Evolutionary conservation across 1,140 invertebrate species (phyloP).

Genomic region (Protaetia brevitarsis): DNA sequence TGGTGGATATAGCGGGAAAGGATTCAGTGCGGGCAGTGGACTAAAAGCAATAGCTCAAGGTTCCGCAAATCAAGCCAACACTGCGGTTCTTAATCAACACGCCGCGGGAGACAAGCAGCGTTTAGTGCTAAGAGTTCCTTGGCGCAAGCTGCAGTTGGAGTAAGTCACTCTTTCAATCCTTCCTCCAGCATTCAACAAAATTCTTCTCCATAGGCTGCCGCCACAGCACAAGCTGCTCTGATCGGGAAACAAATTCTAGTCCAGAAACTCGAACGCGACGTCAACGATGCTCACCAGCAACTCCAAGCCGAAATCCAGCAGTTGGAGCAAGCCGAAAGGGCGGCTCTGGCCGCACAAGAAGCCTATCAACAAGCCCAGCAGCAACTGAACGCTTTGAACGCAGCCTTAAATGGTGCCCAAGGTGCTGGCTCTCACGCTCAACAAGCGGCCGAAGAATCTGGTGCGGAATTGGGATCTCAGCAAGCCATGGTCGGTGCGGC

Average conservation of each 20-base stretch:
- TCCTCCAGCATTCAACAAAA: not conserved
- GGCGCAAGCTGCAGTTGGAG: slow-evolving; percentile 18
- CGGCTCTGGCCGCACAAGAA: slow-evolving; percentile 54
- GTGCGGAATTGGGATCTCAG: slow-evolving; percentile 56
- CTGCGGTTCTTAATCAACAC: slow-evolving; percentile 6
- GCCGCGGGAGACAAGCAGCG: slow-evolving; percentile 13
- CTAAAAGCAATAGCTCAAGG: slow-evolving; percentile 19
- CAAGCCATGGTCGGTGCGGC: slow-evolving; percentile 59
- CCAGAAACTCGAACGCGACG: slow-evolving; percentile 55
- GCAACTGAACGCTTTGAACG: slow-evolving; percentile 28
- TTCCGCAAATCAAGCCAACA: slow-evolving; percentile 19
- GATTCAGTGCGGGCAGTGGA: slow-evolving; percentile 18
- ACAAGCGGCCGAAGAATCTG: slow-evolving; percentile 54
- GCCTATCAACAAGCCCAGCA: slow-evolving; percentile 49
- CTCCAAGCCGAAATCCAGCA: slow-evolving; percentile 54
- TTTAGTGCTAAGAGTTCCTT: slow-evolving; percentile 18
- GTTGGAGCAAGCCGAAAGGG: slow-evolving; percentile 53
- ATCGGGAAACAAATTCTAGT: slow-evolving; percentile 59
- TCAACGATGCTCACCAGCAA: slow-evolving; percentile 51
- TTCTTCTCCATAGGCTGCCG: slow-evolving; percentile 43
- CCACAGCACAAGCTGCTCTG: slow-evolving; percentile 54
- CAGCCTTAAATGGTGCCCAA: slow-evolving; percentile 57
- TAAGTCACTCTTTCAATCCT: not conserved
- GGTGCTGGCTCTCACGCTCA: slow-evolving; percentile 54
- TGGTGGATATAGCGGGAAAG: not conserved